These are phyloP conservation scores for Endomychus coccineus DNA, from an alignment of 2,888 invertebrate species.

Conservation along the genomic window DNA sequence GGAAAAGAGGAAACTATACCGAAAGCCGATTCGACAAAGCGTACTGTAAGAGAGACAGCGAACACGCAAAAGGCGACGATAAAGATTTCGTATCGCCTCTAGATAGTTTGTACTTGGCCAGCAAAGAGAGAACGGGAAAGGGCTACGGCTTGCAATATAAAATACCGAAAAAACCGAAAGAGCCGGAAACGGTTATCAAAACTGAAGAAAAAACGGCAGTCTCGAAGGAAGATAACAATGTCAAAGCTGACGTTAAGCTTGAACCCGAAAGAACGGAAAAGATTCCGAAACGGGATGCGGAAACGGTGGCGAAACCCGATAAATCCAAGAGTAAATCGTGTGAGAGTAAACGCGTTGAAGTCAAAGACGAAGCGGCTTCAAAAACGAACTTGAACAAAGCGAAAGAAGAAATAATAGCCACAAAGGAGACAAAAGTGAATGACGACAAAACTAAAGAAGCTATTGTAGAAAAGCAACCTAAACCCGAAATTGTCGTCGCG, in stretches of 20 bases:
- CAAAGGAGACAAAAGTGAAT: too few relatives aligned
- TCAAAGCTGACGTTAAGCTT: constrained; percentile 4
- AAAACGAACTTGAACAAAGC: constrained; percentile 48
- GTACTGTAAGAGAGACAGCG: constrained; percentile 8
- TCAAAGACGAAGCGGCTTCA: constrained; percentile 45
- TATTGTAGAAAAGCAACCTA: not conserved
- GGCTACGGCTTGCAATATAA: constrained; percentile 48
- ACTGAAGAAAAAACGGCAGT: constrained; percentile 39
- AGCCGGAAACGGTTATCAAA: constrained; percentile 47
- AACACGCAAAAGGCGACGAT: constrained; percentile 13
- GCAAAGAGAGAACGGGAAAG: constrained; percentile 40
- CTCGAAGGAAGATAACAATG: constrained; percentile 1
- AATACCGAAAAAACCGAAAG: constrained; percentile 48
- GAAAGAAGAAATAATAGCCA: too few relatives aligned
- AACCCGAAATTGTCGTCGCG: too few relatives aligned
- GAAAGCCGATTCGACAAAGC: constrained; percentile 13
- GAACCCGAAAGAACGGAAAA: constrained; percentile 1
- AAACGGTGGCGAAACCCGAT: constrained; percentile 1
- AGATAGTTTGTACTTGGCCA: constrained; percentile 44
- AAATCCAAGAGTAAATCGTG: too few relatives aligned
- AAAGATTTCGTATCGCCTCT: constrained; percentile 45
- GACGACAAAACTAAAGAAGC: constrained; percentile 38
- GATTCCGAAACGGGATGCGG: constrained; percentile 3
- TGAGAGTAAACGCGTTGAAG: not conserved
- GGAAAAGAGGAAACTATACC: constrained; percentile 1